phyloP scores from a whole-genome alignment of 2,113 vertebrate species.

The Zosterops pallidus region DNA sequence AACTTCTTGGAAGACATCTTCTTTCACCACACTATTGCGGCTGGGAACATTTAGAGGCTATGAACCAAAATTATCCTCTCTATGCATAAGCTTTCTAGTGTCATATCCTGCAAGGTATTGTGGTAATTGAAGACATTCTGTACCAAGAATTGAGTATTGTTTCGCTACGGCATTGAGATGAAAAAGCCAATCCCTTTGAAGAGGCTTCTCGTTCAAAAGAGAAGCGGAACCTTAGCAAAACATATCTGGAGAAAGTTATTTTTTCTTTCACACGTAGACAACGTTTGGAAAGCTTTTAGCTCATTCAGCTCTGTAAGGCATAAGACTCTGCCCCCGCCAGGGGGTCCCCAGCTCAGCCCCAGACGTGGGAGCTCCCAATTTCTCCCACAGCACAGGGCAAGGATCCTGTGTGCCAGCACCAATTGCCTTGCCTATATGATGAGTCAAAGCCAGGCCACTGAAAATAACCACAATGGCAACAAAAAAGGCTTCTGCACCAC shows the following conservation, averaged over 20 bases:
- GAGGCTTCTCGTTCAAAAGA: not conserved
- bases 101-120: slow-evolving; percentile 50
- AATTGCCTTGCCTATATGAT: not conserved
- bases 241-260: slow-evolving; percentile 1
- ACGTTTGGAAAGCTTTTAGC: slow-evolving; percentile 3
- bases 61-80: slow-evolving; percentile 82
- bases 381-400: not conserved
- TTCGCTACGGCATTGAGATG: not conserved
- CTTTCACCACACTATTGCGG: slow-evolving; percentile 87
- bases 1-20: slow-evolving; percentile 99
- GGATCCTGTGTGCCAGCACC: not conserved
- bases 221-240: slow-evolving; percentile 2
- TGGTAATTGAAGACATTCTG: slow-evolving; percentile 43
- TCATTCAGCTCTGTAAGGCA: not conserved
- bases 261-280: not conserved
- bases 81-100: slow-evolving; percentile 57
- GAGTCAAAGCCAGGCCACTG: not conserved
- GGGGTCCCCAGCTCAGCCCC: not conserved
- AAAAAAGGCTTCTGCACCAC: not conserved
- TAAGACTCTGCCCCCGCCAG: not conserved
- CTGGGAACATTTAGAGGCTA: slow-evolving; percentile 79
- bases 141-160: slow-evolving; percentile 46
- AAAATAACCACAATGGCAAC: not conserved
- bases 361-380: not conserved
- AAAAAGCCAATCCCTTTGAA: slow-evolving; percentile 63